These are phyloP conservation scores for Circaetus cinerascens DNA, from an alignment of 2,113 vertebrate species.

Conservation along the genomic window DNA sequence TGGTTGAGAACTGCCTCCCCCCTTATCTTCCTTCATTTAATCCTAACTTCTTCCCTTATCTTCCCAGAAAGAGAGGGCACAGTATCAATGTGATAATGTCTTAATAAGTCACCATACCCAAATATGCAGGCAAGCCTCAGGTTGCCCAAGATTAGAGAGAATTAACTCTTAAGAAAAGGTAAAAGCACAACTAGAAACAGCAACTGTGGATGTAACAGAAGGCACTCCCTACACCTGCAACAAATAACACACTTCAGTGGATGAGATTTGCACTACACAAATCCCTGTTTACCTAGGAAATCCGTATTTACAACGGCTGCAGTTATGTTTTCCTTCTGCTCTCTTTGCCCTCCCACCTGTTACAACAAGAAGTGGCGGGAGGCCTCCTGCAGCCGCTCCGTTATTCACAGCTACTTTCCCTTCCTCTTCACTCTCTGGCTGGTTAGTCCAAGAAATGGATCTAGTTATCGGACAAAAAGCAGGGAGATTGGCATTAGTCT, in stretches of 20 bases:
- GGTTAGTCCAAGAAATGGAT: not conserved
- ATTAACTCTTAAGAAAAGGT: not conserved
- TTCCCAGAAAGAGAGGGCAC: not conserved
- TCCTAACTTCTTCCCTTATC: not conserved
- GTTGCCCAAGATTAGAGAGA: not conserved
- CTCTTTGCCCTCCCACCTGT: not conserved
- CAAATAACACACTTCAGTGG: not conserved
- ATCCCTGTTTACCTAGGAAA: not conserved
- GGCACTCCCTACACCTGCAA: not conserved
- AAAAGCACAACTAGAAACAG: not conserved
- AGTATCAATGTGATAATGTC: fast-evolving
- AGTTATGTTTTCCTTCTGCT: not conserved
- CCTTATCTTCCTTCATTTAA: not conserved
- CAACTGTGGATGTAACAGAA: not conserved
- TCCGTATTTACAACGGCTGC: not conserved
- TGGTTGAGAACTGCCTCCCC: not conserved
- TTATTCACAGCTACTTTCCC: not conserved
- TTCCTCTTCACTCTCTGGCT: not conserved
- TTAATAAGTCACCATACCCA: not conserved
- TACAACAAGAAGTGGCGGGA: fast-evolving
- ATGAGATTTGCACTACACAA: not conserved
- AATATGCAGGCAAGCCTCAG: not conserved
- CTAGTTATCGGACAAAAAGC: not conserved
- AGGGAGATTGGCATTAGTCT: not conserved
- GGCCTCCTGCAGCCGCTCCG: not conserved